Base-by-base conservation (phyloP, 2,797 vertebrate genomes). In the Falco naumanni region DNA sequence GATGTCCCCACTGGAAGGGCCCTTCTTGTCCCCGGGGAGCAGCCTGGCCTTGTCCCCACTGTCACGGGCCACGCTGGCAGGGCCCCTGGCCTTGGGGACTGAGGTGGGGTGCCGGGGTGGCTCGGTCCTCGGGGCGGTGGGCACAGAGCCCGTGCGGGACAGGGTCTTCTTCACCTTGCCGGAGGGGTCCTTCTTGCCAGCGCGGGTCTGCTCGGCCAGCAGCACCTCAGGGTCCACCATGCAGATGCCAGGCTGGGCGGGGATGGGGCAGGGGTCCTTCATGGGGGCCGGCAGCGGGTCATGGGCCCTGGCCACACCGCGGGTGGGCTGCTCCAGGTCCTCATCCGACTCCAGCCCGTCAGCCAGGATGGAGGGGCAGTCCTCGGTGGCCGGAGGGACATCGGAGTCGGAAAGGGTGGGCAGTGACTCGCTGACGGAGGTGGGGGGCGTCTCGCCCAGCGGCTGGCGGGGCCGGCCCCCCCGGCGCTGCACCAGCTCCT, bases 141-240 rank as follows among this genome's bases (percentile, higher is more conserved):
- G 64, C 0, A 88, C 70, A 0, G 95, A 81, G 22, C 47, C 84
- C 14, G 59, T 48, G 2, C 97, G 96, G 8, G 74, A 22, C 0
- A 43, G 77, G 34, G 71, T 41, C 84, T 89, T 99, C 96, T 98
- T 99, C 75, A 93, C 77, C 37, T 97, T 98, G 34, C 74, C 10
- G 1, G 84, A 28, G 16, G 87, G 61, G 2, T 96, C 94, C 33
- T 92, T 96, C 84, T 96, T 98, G n/a, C 69, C 74, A 24, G 66
- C 84, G 53, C 93, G 98, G 75, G 96, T 90, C 1, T 96, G 96
- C 57, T 89, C 82, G 0, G 81, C 39, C 1, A 96, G 69, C 29
- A 99, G 97, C 10, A 97, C 87, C 68, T 99, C 99, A 0, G 98
- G 95, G 94, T 99, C 99, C 6, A 98, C 98, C 99, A 99, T 99